Base-by-base conservation (phyloP, 2,113 vertebrate genomes). In the Cottus gobio region DNA sequence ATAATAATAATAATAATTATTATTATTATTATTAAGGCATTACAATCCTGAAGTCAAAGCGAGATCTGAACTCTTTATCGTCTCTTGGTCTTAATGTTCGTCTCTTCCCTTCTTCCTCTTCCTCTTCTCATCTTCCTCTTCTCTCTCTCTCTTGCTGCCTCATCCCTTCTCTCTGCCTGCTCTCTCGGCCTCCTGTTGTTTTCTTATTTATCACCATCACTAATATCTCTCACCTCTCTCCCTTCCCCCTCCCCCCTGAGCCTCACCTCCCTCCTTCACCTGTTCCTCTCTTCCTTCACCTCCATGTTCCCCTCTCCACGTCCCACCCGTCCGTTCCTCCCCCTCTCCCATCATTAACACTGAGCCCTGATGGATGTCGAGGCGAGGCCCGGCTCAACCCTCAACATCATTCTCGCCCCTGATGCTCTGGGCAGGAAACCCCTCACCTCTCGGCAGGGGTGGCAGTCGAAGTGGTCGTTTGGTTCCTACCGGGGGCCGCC, bases 321-420 rank as follows among this genome's bases (percentile, higher is more conserved):
- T 50, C 52, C 12, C 52, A n/a, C 48, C 48, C 48, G 20, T 50
- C 48, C 20, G 20, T 22, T 36, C n/a, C 61, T 28, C n/a, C 64
- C 30, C 65, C 50, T 68, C 60, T 52, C 16, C 74, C 79, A 84
- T 93, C 93, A 91, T 94, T 94, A 94, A 89, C 87, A 76, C 79
- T 3, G 58, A 74, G 86, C 79, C 83, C 84, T 88, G 87, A 91
- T 71, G 87, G 88, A 89, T 88, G 89, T 86, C 60, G 72, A 73
- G 84, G 64, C 37, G 57, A 65, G 80, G 82, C 79, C 71, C 48
- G 3, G 46, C 80, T 85, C 71, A 34, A 34, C 80, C 71, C 76
- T 71, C 64, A 2, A 12, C 66, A 60, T 83, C 80, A 10, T 54
- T 79, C 79, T 65, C 63, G 63, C 83, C 85, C 84, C 76, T 87